Conservation (phyloP, 2,888 invertebrate genomes). For the Exephanes ischioxanthus region DNA sequence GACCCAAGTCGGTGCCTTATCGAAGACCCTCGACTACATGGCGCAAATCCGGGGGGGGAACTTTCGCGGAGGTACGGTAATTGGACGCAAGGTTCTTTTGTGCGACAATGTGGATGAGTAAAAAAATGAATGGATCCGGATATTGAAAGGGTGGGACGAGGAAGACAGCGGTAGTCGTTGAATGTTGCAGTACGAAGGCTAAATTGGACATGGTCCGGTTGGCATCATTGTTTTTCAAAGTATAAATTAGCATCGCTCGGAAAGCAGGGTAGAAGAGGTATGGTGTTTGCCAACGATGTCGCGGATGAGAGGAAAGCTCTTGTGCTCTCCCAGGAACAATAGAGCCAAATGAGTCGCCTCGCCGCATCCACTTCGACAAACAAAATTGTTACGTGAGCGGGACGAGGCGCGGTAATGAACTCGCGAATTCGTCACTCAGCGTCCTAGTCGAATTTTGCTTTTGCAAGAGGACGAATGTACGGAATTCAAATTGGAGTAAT, state of each 20-base stretch:
- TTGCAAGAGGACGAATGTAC: neutral
- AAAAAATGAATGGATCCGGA: slow-evolving; percentile 12
- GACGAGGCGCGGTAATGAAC: slow-evolving; percentile 8
- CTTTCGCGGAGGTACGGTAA: neutral
- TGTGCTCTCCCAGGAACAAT: slow-evolving; percentile 56
- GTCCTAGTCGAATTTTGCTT: slow-evolving; percentile 10
- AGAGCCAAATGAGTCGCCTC: slow-evolving; percentile 65
- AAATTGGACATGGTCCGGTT: slow-evolving; percentile 52
- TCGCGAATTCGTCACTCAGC: slow-evolving; percentile 6
- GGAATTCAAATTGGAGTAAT: neutral
- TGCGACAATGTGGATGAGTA: slow-evolving; percentile 7
- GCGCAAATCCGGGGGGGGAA: neutral
- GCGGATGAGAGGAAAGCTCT: slow-evolving; percentile 55
- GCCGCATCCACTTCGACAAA: slow-evolving; percentile 42
- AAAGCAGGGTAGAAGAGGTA: slow-evolving; percentile 10
- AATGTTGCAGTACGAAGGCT: slow-evolving; percentile 5
- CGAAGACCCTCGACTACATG: slow-evolving; percentile 1
- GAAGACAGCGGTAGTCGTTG: neutral
- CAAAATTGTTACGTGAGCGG: slow-evolving; percentile 1
- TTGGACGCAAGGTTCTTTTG: slow-evolving; percentile 12
- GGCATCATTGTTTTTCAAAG: slow-evolving; percentile 57
- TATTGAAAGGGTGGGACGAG: neutral
- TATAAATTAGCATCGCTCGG: slow-evolving; percentile 55
- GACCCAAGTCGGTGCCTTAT: neutral
- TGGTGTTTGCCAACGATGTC: slow-evolving; percentile 38